These are phyloP conservation scores for Drosophila navojoa DNA, from an alignment of 1,140 invertebrate species.

Conservation along the genomic window DNA sequence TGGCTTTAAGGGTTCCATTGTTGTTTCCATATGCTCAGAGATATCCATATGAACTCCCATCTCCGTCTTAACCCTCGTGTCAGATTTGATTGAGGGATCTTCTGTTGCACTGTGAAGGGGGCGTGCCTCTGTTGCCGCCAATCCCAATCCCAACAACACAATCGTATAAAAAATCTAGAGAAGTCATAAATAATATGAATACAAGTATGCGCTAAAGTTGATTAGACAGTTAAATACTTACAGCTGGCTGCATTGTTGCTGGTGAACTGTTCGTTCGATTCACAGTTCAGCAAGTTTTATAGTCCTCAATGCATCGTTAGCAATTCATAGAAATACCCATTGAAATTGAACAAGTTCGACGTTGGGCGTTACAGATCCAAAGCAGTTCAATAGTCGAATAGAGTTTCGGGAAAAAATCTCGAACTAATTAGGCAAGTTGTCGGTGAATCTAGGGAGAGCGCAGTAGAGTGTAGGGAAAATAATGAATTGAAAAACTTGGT, in stretches of 20 bases:
- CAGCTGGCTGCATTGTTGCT: conserved; percentile 60
- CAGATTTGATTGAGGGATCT: too few species aligned
- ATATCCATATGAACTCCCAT: too few species aligned
- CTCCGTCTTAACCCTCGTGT: too few species aligned
- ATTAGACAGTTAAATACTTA: conserved; percentile 42
- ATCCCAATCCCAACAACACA: conserved; percentile 11
- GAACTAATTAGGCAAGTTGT: neutral
- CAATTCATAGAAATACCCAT: conserved; percentile 65
- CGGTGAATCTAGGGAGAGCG: too few species aligned
- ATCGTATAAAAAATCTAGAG: conserved; percentile 16
- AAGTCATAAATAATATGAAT: neutral
- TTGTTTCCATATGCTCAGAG: neutral
- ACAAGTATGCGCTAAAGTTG: neutral
- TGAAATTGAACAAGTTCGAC: neutral
- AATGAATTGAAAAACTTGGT: too few species aligned
- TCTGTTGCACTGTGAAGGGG: neutral
- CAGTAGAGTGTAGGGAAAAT: too few species aligned
- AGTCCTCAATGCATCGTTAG: conserved; percentile 34
- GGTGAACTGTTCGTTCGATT: conserved; percentile 39
- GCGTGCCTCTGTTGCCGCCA: neutral
- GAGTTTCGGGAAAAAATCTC: conserved; percentile 9
- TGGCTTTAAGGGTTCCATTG: neutral
- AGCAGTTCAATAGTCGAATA: conserved; percentile 5
- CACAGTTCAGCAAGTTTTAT: conserved; percentile 48
- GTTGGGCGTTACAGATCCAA: neutral